Evolutionary conservation across 2,888 invertebrate species (phyloP).

Genomic region (Adineta ricciae): DNA sequence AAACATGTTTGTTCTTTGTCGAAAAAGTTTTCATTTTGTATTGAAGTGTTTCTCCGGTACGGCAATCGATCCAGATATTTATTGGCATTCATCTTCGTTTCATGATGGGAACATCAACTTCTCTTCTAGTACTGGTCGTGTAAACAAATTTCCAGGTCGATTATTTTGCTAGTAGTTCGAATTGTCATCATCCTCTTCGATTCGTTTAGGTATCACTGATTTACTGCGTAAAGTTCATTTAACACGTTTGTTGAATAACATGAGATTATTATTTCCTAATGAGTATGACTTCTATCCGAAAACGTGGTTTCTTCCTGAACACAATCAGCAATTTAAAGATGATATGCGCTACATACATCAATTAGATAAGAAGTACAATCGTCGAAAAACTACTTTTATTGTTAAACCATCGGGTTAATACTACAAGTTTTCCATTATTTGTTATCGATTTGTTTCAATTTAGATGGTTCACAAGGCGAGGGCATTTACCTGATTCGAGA

Average conservation of each 20-base stretch:
- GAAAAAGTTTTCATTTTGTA: slow-evolving; percentile 33
- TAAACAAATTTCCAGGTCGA: slow-evolving; percentile 53
- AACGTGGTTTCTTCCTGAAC: slow-evolving; percentile 53
- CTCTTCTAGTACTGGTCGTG: slow-evolving; percentile 37
- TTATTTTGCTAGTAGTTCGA: neutral
- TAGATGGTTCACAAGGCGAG: slow-evolving; percentile 52
- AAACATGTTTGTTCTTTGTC: neutral
- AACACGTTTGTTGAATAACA: slow-evolving; percentile 49
- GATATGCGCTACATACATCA: slow-evolving; percentile 34
- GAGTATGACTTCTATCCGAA: slow-evolving; percentile 52
- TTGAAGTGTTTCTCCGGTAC: slow-evolving; percentile 45
- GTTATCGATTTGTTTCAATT: no score
- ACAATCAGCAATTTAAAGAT: slow-evolving; percentile 44
- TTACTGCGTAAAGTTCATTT: slow-evolving; percentile 51
- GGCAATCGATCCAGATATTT: slow-evolving; percentile 49
- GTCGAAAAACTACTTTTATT: slow-evolving; percentile 46
- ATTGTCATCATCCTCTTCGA: no score
- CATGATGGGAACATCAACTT: slow-evolving; percentile 42
- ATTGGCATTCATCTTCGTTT: slow-evolving; percentile 51
- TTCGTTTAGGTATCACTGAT: slow-evolving; percentile 49
- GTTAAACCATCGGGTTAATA: slow-evolving; percentile 48
- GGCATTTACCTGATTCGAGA: slow-evolving; percentile 52
- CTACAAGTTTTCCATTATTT: neutral
- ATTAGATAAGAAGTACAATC: slow-evolving; percentile 32
- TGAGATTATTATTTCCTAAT: slow-evolving; percentile 50